Percentiles rank a stretch among this genome's conserved stretches.
These are phyloP conservation scores for Heliocidaris erythrogramma DNA, from an alignment of 35 echinoderm and acorn worm genomes.

Conservation along the genomic window DNA sequence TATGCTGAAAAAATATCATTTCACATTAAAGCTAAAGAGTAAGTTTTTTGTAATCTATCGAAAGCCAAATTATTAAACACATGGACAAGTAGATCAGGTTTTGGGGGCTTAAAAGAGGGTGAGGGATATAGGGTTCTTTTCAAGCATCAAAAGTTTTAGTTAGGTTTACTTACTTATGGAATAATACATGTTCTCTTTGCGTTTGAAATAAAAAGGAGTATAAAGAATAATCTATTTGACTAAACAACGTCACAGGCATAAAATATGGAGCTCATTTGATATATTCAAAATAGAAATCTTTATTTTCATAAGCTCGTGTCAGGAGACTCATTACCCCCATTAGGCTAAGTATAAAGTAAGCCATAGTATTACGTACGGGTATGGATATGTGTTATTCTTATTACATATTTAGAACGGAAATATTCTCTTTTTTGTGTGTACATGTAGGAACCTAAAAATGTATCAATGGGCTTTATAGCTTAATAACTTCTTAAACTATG, in stretches of 20 bases:
- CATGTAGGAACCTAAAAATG: too few relatives aligned
- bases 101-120: not conserved
- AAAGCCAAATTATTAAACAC: not conserved
- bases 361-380: too few relatives aligned
- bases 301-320: too few relatives aligned
- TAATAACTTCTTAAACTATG: too few relatives aligned
- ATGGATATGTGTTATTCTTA: too few relatives aligned
- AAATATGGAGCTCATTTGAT: not conserved
- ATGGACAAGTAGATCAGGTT: not conserved
- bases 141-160: not conserved
- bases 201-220: not conserved
- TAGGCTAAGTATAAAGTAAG: too few relatives aligned
- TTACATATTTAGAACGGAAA: too few relatives aligned
- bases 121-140: not conserved
- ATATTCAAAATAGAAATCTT: not conserved
- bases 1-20: not conserved
- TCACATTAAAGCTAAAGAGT: not conserved
- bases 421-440: too few relatives aligned
- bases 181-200: not conserved
- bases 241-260: not conserved
- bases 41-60: not conserved
- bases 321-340: too few relatives aligned
- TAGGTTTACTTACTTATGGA: conserved; percentile 1
- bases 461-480: too few relatives aligned
- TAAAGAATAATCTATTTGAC: not conserved